Evolutionary conservation across 2,113 vertebrate genomes (phyloP).

Genomic region (Sapayoa aenigma): DNA sequence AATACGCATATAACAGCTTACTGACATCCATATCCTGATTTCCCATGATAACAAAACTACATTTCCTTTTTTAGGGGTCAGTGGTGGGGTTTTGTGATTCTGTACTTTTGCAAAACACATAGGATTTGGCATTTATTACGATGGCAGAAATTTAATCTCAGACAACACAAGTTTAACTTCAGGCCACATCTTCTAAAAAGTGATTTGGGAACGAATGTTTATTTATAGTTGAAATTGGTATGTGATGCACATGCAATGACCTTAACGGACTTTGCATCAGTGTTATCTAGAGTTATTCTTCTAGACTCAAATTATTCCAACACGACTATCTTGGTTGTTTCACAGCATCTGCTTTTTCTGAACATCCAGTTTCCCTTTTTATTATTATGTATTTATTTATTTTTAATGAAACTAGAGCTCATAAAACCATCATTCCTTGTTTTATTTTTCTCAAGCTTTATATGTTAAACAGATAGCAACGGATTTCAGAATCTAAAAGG

Average conservation of each 20-base stretch:
- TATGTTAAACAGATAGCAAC: background rate
- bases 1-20: background rate
- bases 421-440: background rate
- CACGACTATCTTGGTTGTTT: background rate
- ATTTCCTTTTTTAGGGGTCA: background rate
- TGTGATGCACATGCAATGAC: background rate
- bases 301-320: background rate
- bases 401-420: background rate
- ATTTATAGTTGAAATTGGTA: background rate
- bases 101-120: background rate
- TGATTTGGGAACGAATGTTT: background rate
- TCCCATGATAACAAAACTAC: background rate
- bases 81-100: fast-evolving
- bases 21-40: background rate
- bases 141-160: background rate
- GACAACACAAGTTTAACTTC: background rate
- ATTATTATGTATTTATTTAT: background rate
- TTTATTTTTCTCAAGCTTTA: background rate
- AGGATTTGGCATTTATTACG: background rate
- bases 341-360: background rate
- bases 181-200: background rate
- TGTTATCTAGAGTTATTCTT: background rate
- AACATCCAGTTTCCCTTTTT: fast-evolving
- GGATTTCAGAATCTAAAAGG: background rate
- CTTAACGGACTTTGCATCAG: background rate